Evolutionary conservation across 35 echinoderm and acorn worm species (phyloP), one percentile per base, ranked within the genome.

Genomic region (Patiria miniata): DNA sequence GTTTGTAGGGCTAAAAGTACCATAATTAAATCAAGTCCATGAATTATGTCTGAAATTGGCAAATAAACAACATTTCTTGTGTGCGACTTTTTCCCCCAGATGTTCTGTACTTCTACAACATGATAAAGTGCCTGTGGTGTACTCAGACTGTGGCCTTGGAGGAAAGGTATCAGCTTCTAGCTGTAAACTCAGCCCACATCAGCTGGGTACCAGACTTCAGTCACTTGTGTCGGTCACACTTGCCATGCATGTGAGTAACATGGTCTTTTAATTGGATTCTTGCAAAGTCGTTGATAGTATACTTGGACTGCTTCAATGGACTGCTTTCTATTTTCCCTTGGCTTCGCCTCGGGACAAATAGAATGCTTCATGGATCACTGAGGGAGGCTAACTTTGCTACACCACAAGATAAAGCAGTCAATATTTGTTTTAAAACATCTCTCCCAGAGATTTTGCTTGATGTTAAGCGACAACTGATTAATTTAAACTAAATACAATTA

Each of bases 141-240:
- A 28, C 34, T 26, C 65, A 73, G 65, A 73, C 29, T 73, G 65
- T 30, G 21, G 10, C 65, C 65, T 73, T 30, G 65, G 30, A 32
- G 65, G 1, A 14, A 30, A 73, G 34, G 65, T 10, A 30, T 73
- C 29, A 36, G 10, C 29, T 26, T 73, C 23, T 15, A 7, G 29
- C 34, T 12, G 65, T 18, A 73, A 73, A 36, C 65, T 34, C 14
- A 23, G 19, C 2, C 65, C 34, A 14, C 19, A 26, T 10, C 19
- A 73, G 65, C 34, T 73, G 65, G 65, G 29, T 30, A 34, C 29
- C 65, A 73, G 34, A 73, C 65, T 73, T 34, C 65, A 73, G 65
- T 73, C 34, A 32, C 65, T 73, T 22, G 26, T 23, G 26, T 73
- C 26, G 21, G 34, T 34, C 29, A 22, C 29, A 14, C 29, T 73